Conservation (phyloP, 2,113 vertebrate species). For the Burhinus oedicnemus region DNA sequence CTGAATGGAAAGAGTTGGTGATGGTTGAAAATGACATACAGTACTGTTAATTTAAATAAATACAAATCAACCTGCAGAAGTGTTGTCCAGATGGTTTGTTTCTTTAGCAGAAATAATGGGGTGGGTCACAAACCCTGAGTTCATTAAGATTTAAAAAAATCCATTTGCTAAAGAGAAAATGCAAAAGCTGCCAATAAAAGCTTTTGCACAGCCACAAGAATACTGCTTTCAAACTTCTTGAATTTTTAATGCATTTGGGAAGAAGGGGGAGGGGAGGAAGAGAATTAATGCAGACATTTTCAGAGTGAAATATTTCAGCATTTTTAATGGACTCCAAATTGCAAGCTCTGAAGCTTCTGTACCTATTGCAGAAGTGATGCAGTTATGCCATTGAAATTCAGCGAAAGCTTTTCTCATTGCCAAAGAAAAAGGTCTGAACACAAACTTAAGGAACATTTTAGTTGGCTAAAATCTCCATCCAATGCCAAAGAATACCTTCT, state of each 20-base stretch:
- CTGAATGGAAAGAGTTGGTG: constrained; percentile 24
- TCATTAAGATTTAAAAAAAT: constrained; percentile 44
- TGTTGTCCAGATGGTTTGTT: constrained; percentile 44
- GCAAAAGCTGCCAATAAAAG: constrained; percentile 43
- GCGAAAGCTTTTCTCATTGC: background rate
- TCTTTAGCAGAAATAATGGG: constrained; percentile 38
- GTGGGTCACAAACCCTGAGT: background rate
- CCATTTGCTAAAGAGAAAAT: constrained; percentile 37
- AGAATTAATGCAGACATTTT: background rate
- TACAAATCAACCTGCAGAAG: constrained; percentile 18
- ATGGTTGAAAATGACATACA: constrained; percentile 10
- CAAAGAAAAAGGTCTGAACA: background rate
- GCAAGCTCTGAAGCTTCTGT: background rate
- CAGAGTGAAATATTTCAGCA: background rate
- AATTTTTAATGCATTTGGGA: constrained; percentile 24
- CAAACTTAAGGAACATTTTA: background rate
- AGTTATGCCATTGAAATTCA: background rate
- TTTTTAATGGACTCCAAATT: background rate
- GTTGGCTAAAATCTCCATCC: background rate
- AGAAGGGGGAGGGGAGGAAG: background rate
- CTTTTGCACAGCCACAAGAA: constrained; percentile 17
- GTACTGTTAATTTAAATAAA: constrained; percentile 53
- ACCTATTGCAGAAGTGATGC: background rate
- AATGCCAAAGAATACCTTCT: background rate
- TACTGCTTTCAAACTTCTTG: constrained; percentile 19